Evolutionary conservation across 2,113 vertebrate species (phyloP).

Genomic region (Porphyrio hochstetteri): DNA sequence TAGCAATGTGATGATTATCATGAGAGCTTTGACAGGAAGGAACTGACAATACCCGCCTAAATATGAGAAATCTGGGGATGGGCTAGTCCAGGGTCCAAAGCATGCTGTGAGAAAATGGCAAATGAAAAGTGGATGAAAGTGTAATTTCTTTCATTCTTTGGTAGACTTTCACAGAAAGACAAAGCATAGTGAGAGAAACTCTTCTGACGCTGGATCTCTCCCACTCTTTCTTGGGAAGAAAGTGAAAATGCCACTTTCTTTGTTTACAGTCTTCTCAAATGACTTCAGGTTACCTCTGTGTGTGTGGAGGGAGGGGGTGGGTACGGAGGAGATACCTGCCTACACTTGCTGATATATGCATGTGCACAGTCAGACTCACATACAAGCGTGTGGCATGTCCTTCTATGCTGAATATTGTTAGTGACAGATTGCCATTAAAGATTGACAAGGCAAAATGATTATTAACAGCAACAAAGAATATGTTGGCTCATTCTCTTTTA

Average conservation of each 20-base stretch:
- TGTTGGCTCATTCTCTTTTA: not conserved
- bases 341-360: not conserved
- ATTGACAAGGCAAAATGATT: conserved; percentile 1
- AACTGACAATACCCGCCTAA: not conserved
- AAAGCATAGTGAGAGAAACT: not conserved
- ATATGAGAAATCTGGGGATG: not conserved
- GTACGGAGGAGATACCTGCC: not conserved
- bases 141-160: not conserved
- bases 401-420: not conserved
- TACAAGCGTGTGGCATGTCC: not conserved
- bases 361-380: not conserved
- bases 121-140: not conserved
- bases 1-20: not conserved
- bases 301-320: not conserved
- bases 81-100: not conserved
- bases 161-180: not conserved
- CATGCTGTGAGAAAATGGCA: not conserved
- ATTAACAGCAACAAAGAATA: conserved; percentile 6
- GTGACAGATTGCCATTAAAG: not conserved
- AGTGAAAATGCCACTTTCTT: not conserved
- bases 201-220: not conserved
- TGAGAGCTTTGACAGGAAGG: not conserved
- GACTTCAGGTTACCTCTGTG: not conserved
- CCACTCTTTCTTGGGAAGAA: not conserved
- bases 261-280: not conserved